Evolutionary conservation across 2,888 invertebrate species (phyloP).

Genomic region (Iphiclides podalirius): DNA sequence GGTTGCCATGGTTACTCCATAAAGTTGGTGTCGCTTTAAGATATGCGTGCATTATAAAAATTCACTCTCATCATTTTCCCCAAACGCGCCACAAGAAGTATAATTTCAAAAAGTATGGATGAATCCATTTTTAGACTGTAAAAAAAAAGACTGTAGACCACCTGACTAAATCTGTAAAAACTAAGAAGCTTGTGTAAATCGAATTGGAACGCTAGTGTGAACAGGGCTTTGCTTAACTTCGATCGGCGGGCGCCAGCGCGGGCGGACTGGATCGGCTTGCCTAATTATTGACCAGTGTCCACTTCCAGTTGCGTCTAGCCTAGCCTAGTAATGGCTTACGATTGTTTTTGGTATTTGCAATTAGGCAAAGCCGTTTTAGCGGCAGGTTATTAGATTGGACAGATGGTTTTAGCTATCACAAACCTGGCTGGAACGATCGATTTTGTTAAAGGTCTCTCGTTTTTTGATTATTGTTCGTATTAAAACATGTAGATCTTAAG

Average conservation of each 20-base stretch:
- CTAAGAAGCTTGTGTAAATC: too few species aligned
- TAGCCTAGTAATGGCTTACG: constrained; percentile 5
- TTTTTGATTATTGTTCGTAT: neutral
- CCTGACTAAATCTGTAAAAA: too few species aligned
- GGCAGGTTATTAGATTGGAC: constrained; percentile 10
- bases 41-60: too few species aligned
- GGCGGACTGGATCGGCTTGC: constrained; percentile 33
- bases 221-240: constrained; percentile 11
- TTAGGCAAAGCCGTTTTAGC: constrained; percentile 1
- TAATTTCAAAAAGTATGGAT: too few species aligned
- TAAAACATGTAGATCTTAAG: too few species aligned
- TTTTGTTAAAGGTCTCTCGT: neutral
- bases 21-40: too few species aligned
- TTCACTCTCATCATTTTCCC: too few species aligned
- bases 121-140: too few species aligned
- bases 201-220: neutral
- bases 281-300: constrained; percentile 26
- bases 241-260: constrained; percentile 37
- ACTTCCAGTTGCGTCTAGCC: constrained; percentile 23
- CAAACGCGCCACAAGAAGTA: too few species aligned
- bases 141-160: too few species aligned
- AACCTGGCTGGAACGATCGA: neutral
- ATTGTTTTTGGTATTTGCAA: constrained; percentile 20
- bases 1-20: too few species aligned
- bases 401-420: constrained; percentile 5